Percentiles rank a stretch among this genome's conserved stretches.
phyloP scores from a whole-genome alignment of 2,113 vertebrate species.

The Gambusia affinis region DNA sequence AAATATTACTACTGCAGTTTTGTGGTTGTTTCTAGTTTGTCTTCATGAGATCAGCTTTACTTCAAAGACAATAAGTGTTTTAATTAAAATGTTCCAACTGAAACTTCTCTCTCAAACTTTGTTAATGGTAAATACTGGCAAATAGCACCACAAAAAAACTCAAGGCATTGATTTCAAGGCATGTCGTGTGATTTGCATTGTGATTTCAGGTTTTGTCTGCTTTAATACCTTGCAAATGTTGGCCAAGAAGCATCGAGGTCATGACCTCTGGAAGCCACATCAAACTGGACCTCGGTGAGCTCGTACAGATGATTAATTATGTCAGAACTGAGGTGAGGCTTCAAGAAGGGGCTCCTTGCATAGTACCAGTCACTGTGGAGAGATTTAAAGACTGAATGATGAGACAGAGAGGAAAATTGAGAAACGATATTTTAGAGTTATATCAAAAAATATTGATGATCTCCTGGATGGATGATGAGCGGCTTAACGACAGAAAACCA shows the following conservation, averaged over 20 bases:
- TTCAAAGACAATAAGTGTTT: background rate
- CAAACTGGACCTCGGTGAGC: constrained; percentile 93
- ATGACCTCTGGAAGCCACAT: constrained; percentile 89
- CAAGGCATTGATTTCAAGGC: background rate
- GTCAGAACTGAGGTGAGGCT: constrained; percentile 87
- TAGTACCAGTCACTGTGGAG: constrained; percentile 93
- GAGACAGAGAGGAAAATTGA: background rate
- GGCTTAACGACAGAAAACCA: too few species aligned
- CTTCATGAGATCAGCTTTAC: background rate
- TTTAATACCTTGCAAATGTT: constrained; percentile 89
- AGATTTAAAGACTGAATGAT: constrained; percentile 5
- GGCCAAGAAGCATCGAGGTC: constrained; percentile 96
- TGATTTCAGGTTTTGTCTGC: background rate
- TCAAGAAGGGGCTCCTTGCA: constrained; percentile 92
- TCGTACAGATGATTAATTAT: constrained; percentile 94
- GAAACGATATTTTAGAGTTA: background rate
- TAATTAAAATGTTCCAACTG: background rate
- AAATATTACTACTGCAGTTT: background rate
- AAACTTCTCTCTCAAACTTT: background rate
- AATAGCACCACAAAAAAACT: background rate
- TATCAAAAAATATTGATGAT: too few species aligned
- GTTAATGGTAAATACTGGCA: background rate
- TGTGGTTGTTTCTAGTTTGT: background rate
- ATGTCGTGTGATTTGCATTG: background rate
- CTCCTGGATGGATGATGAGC: too few species aligned